phyloP scores from a whole-genome alignment of 2,113 vertebrate species.

The Malurus cyaneus region DNA sequence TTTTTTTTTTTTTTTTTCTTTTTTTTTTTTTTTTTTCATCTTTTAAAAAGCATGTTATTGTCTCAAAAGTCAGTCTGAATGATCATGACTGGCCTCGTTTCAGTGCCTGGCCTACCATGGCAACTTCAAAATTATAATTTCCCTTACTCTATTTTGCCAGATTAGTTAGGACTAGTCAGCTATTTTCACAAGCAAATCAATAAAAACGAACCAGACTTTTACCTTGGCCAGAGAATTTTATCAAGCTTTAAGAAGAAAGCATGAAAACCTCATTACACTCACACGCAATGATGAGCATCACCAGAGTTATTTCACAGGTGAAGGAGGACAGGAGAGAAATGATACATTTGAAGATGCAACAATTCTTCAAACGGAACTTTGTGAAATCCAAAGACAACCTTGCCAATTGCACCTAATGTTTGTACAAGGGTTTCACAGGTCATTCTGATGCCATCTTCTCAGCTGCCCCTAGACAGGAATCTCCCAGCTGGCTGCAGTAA shows the following conservation, averaged over 20 bases:
- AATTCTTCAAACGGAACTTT: neutral
- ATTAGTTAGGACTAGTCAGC: conserved; percentile 16
- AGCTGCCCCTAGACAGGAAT: neutral
- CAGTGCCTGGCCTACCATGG: conserved; percentile 53
- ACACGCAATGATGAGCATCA: neutral
- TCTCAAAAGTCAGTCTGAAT: conserved; percentile 49
- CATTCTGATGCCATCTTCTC: neutral
- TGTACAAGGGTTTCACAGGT: neutral
- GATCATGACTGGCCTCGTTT: conserved; percentile 56
- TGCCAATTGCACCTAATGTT: neutral
- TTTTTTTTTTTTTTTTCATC: neutral
- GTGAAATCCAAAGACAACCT: neutral
- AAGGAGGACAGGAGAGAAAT: neutral
- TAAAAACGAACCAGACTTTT: conserved; percentile 40
- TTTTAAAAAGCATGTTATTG: conserved; percentile 19
- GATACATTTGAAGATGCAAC: conserved; percentile 3
- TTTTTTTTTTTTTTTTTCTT: neutral
- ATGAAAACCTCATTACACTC: conserved; percentile 24
- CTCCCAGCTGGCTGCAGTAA: neutral
- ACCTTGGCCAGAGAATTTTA: conserved; percentile 52
- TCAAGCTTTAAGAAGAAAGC: conserved; percentile 48
- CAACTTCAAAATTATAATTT: conserved; percentile 53
- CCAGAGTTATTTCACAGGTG: neutral
- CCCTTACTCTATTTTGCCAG: conserved; percentile 57
- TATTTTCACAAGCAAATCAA: conserved; percentile 56